Evolutionary conservation across 2,888 invertebrate genomes (phyloP), one percentile per base, ranked within the genome.

Genomic region (Lepidocyrtinus sp.): DNA sequence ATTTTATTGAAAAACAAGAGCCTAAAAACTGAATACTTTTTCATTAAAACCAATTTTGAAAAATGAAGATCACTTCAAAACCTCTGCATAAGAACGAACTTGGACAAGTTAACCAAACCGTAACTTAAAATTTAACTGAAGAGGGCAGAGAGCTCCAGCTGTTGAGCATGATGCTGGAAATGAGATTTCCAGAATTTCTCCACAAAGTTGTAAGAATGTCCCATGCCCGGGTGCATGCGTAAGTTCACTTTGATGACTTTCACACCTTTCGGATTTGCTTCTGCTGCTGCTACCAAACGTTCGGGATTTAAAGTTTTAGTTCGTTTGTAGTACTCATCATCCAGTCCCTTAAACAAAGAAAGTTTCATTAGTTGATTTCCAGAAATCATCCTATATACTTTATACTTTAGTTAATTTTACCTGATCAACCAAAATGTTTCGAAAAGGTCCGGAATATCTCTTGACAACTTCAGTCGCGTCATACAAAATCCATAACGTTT

Each of bases 391-490:
- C 9, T 15, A 46, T 12, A 12, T 46, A 46, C 46, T 15, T 12
- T 15, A 46, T 12, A 46, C 15, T 46, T 15, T 46, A 9, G 15
- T 46, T 15, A 12, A 46, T 9, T 12, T 15, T 71, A 81, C 81
- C 27, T 75, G 75, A 59, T 81, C 81, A 1, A 76, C 91, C 7
- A 97, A 91, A 73, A 99, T 91, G 78, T 95, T 93, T 9, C 96
- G 89, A 19, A 94, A 93, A 5, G 94, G 94, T 45, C 97, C 97
- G 82, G 92, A 91, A 88, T 98, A 98, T 74, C 91, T 91, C 88
- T 93, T 92, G 0, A 94, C 93, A 64, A 99, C 89, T 86, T 93
- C 92, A 46, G 95, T 94, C 0, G 98, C 94, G 91, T 99, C 99
- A 93, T 96, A 98, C 73, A 94, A 91, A 9, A 90, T 90, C 96